These are phyloP conservation scores for Mandrillus leucophaeus DNA, from an alignment of 2,113 vertebrate species.

Conservation along the genomic window DNA sequence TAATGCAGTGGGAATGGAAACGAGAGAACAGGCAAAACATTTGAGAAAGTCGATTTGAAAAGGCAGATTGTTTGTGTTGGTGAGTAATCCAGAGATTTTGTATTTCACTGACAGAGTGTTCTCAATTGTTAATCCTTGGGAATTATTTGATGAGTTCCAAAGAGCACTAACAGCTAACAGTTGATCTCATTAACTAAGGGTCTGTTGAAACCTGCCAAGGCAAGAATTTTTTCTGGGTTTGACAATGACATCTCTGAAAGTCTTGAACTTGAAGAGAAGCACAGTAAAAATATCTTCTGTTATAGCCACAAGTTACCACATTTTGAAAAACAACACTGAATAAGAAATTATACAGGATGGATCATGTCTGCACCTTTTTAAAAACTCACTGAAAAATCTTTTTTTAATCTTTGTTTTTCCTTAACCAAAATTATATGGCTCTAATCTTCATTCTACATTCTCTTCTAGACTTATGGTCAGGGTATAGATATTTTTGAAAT, in stretches of 20 bases:
- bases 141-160: slow-evolving; percentile 48
- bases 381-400: neutral
- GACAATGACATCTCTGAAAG: neutral
- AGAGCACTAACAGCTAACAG: neutral
- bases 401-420: neutral
- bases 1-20: neutral
- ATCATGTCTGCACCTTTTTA: neutral
- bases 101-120: neutral
- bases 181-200: neutral
- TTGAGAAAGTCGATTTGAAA: neutral
- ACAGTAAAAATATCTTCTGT: neutral
- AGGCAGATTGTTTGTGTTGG: neutral
- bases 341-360: neutral
- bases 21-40: neutral
- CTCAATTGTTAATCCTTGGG: neutral
- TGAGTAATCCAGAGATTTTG: neutral
- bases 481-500: neutral
- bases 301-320: neutral
- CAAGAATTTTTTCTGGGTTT: neutral
- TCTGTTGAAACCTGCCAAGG: neutral
- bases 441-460: neutral
- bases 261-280: neutral
- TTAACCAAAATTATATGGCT: neutral
- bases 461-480: neutral
- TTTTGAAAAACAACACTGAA: neutral